Percentiles rank a stretch among this genome's conserved stretches.
phyloP scores from a whole-genome alignment of 2,797 vertebrate genomes.

The Myoxocephalus aenaeus region DNA sequence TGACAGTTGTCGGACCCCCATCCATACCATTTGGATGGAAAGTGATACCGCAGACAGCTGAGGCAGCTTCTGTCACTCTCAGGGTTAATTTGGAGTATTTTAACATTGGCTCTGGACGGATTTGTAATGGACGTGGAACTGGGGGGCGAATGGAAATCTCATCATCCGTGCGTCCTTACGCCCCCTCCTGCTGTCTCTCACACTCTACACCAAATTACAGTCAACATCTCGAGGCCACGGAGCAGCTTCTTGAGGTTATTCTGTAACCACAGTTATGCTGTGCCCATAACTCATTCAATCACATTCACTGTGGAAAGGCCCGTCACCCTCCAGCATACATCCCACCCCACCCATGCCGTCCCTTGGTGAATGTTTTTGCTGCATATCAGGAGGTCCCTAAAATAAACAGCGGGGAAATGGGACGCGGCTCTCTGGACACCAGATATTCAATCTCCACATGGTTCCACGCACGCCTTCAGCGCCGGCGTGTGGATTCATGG shows the following conservation, averaged over 20 bases:
- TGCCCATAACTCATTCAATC: conserved; percentile 56
- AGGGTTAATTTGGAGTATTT: conserved; percentile 80
- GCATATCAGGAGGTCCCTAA: conserved; percentile 58
- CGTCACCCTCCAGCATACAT: conserved; percentile 26
- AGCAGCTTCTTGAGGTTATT: conserved; percentile 55
- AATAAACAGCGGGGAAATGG: conserved; percentile 55
- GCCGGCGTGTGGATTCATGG: neutral
- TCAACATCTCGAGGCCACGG: conserved; percentile 39
- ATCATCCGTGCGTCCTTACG: conserved; percentile 54
- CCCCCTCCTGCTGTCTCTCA: neutral
- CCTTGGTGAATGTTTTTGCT: conserved; percentile 44
- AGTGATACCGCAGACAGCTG: conserved; percentile 84
- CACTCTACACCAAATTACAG: conserved; percentile 10
- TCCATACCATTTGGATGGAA: conserved; percentile 81
- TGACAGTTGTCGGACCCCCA: conserved; percentile 79
- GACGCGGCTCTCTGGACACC: conserved; percentile 36
- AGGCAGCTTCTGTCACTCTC: conserved; percentile 77
- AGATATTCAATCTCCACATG: conserved; percentile 44
- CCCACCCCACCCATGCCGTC: conserved; percentile 6
- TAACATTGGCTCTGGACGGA: conserved; percentile 71
- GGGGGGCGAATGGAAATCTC: conserved; percentile 65
- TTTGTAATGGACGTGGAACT: conserved; percentile 79
- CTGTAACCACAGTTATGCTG: conserved; percentile 55
- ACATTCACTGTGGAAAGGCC: conserved; percentile 42
- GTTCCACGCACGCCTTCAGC: conserved; percentile 17